Base-by-base conservation (phyloP, 2,797 vertebrate genomes). In the Tamandua tetradactyla region DNA sequence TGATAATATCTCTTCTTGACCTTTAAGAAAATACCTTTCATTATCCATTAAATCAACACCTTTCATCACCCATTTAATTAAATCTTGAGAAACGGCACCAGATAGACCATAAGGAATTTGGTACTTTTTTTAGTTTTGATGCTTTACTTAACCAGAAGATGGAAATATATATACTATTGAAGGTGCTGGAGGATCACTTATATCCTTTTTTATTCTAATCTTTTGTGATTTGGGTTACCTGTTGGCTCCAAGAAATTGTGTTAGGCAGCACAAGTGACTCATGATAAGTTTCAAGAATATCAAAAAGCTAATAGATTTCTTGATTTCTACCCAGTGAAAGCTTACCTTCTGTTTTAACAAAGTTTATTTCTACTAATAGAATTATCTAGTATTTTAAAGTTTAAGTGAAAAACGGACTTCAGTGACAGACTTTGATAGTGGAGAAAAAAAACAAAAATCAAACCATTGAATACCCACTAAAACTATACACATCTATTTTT, bases 121-220 rank as follows among this genome's bases (percentile, higher is more conserved):
- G 44, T 3, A 14, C 15, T 14, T 15, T 15, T 3, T 11, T 74
- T 18, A 2, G 20, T 7, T 4, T 23, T 14, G 17, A 12, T 15
- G 4, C 23, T 12, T 0, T 32, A 0, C 27, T 12, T 9, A 10
- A 11, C 1, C 6, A 15, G 22, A 10, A 20, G 25, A 11, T 1
- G n/a, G 23, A 3, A 17, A 42, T 30, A 30, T 3, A 42, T 30
- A 30, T 3, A 12, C 37, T 32, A 9, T 0, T 74, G n/a, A 40
- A 17, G 55, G 52, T 30, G n/a, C 40, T 9, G 13, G n/a, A 30
- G 71, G n/a, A 25, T 2, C 3, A 12, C 52, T 8, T 12, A 23
- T 23, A 15, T 27, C 55, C 7, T 32, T 18, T 14, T 1, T 10
- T 17, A 7, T 4, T 7, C 55, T 40, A 61, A 12, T 17, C 15